Evolutionary conservation across 2,797 vertebrate genomes (phyloP).

Genomic region (Ciconia nigra): DNA sequence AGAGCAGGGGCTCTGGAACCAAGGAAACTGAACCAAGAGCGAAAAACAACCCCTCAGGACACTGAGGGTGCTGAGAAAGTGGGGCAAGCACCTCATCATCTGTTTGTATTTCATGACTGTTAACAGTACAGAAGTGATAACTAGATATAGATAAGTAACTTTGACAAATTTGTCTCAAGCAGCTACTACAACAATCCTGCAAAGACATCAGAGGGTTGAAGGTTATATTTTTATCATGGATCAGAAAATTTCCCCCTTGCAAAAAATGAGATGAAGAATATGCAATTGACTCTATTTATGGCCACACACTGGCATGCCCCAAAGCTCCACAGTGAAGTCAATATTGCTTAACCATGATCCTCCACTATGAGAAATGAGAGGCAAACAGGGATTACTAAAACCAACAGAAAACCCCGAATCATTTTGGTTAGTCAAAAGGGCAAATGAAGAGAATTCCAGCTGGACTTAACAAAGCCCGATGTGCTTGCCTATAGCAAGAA

Average conservation of each 20-base stretch:
- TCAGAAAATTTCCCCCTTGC: background rate
- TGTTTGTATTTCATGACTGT: background rate
- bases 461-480: slow-evolving; percentile 15
- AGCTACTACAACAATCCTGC: background rate
- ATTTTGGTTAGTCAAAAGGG: background rate
- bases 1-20: background rate
- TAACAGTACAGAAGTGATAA: background rate
- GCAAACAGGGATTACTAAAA: background rate
- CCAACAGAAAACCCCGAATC: background rate
- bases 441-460: background rate
- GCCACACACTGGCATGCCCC: background rate
- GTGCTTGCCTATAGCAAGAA: background rate
- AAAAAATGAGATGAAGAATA: background rate
- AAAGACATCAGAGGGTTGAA: background rate
- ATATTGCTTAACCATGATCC: background rate
- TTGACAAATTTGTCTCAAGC: background rate
- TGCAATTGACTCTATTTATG: background rate
- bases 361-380: background rate
- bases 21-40: background rate
- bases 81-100: background rate
- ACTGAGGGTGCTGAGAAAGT: background rate
- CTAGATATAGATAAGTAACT: background rate
- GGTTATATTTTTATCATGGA: background rate
- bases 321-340: background rate
- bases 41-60: background rate